Evolutionary conservation across 2,888 invertebrate genomes (phyloP).

Genomic region (Trichogramma dendrolimi): DNA sequence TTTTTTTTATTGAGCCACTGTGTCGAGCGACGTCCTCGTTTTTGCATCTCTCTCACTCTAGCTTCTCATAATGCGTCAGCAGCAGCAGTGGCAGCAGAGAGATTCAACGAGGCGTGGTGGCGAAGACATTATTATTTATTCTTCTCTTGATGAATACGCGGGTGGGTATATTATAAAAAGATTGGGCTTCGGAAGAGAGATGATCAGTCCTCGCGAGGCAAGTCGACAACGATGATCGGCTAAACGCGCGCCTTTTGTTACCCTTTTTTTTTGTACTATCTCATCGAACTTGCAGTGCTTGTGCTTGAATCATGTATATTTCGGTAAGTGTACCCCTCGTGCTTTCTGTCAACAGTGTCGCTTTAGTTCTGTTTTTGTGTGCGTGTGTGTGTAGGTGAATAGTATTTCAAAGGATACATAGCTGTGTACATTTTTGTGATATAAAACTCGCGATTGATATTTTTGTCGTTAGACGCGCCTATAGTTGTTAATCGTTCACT

Average conservation of each 20-base stretch:
- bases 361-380: no score
- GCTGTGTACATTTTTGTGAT: no score
- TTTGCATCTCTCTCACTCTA: neutral
- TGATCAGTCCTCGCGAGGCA: constrained; percentile 21
- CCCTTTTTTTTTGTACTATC: constrained; percentile 17
- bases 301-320: constrained; percentile 19
- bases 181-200: constrained; percentile 4
- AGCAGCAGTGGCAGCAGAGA: no score
- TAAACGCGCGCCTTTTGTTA: constrained; percentile 9
- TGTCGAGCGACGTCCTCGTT: constrained; percentile 15
- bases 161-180: constrained; percentile 20
- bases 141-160: constrained; percentile 11
- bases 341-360: no score
- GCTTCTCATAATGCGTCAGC: constrained; percentile 20
- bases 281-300: constrained; percentile 7
- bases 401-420: no score
- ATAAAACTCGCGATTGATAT: no score
- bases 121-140: constrained; percentile 9
- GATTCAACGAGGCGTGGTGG: constrained; percentile 25
- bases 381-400: no score
- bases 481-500: no score
- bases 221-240: constrained; percentile 21
- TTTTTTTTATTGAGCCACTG: no score
- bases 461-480: no score
- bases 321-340: constrained; percentile 19